phyloP scores from a whole-genome alignment of 2,113 vertebrate genomes.

The Irena cyanogastra region DNA sequence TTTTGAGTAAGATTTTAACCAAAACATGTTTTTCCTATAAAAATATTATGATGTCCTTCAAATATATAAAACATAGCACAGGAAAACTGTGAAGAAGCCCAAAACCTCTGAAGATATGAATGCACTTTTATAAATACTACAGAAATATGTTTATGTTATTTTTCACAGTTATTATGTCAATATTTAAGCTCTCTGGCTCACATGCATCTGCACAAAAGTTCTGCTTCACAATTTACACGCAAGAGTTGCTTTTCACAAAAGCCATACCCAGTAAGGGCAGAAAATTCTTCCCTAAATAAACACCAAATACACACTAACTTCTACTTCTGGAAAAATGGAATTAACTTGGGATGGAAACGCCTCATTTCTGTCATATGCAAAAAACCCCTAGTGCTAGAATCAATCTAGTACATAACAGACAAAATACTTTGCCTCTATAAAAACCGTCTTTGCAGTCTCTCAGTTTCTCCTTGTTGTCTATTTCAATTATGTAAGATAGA shows the following conservation, averaged over 20 bases:
- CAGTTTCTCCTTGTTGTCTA: not conserved
- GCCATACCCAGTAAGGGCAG: not conserved
- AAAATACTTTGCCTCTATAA: not conserved
- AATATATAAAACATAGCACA: constrained; percentile 45
- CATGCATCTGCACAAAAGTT: not conserved
- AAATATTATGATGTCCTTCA: constrained; percentile 67
- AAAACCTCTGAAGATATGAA: not conserved
- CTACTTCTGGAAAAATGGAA: not conserved
- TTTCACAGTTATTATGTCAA: constrained; percentile 7
- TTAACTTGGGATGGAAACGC: not conserved
- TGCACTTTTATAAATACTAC: constrained; percentile 20
- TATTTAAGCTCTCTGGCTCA: not conserved
- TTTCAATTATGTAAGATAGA: not conserved
- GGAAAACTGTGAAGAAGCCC: constrained; percentile 32
- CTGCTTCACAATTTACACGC: not conserved
- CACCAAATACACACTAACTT: not conserved
- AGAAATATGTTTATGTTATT: constrained; percentile 26
- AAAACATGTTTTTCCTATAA: constrained; percentile 64
- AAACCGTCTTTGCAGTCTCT: not conserved
- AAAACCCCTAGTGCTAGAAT: not conserved
- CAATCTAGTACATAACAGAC: not conserved
- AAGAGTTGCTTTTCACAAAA: not conserved
- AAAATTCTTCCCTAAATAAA: not conserved
- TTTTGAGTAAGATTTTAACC: constrained; percentile 55
- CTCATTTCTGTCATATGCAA: not conserved